Conservation (phyloP, 1,140 invertebrate genomes). For the Euura lappo region DNA sequence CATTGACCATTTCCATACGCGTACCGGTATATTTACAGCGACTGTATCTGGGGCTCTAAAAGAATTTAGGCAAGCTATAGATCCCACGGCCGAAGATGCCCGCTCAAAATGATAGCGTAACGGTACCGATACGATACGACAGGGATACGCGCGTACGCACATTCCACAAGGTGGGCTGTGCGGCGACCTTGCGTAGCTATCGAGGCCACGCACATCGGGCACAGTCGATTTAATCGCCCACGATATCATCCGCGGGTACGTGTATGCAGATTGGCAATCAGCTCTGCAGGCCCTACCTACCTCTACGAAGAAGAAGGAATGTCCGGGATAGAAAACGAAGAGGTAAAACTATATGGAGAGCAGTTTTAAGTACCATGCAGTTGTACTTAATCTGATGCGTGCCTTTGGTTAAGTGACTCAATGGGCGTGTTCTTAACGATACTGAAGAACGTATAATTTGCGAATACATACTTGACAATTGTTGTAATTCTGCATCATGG, state of each 20-base stretch:
- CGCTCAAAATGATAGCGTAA: neutral
- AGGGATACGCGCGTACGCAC: neutral
- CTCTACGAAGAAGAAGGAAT: no score
- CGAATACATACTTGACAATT: no score
- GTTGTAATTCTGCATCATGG: no score
- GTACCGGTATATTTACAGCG: neutral
- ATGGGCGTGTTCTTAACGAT: no score
- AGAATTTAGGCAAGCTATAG: constrained; percentile 2
- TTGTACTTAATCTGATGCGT: neutral
- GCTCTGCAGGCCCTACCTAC: neutral
- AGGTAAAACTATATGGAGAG: no score
- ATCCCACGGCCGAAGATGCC: neutral
- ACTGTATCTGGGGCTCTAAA: neutral
- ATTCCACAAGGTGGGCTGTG: neutral
- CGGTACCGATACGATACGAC: neutral
- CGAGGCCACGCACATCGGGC: neutral
- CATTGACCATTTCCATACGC: neutral
- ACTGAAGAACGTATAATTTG: no score
- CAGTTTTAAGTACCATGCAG: no score
- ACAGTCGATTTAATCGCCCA: neutral
- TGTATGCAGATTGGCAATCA: neutral
- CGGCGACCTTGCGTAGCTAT: neutral
- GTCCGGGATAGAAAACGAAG: no score
- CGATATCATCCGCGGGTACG: neutral
- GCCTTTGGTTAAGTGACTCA: neutral